Percentiles rank a stretch among this genome's conserved stretches.
These are phyloP conservation scores for Drosophila affinis DNA, from an alignment of 2,888 invertebrate genomes.

Conservation along the genomic window DNA sequence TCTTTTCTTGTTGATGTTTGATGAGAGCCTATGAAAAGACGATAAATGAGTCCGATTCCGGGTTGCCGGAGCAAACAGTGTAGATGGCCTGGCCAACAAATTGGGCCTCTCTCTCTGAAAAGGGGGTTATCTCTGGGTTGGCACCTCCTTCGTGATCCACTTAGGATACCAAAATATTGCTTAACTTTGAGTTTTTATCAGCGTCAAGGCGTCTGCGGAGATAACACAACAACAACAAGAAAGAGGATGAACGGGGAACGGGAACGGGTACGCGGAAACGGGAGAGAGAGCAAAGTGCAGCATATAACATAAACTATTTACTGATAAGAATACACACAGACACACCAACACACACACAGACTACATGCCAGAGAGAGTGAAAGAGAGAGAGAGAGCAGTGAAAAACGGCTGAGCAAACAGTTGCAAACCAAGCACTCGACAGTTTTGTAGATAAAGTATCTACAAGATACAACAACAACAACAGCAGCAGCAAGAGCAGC, in stretches of 20 bases:
- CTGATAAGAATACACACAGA: constrained; percentile 64
- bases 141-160: constrained; percentile 12
- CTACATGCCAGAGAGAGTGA: constrained; percentile 16
- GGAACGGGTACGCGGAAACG: not conserved
- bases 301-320: constrained; percentile 72
- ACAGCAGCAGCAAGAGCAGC: constrained; percentile 12
- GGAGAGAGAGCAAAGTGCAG: constrained; percentile 42
- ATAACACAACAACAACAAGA: constrained; percentile 50
- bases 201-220: constrained; percentile 47
- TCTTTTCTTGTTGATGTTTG: not conserved
- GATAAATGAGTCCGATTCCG: constrained; percentile 56
- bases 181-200: constrained; percentile 41
- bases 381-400: constrained; percentile 35
- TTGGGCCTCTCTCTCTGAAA: constrained; percentile 23
- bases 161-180: constrained; percentile 18
- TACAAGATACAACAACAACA: constrained; percentile 57
- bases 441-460: constrained; percentile 69
- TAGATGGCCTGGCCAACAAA: constrained; percentile 46
- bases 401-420: constrained; percentile 73
- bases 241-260: constrained; percentile 27
- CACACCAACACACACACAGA: constrained; percentile 9
- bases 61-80: constrained; percentile 59
- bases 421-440: constrained; percentile 54
- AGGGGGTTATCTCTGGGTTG: constrained; percentile 22
- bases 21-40: constrained; percentile 48